Evolutionary conservation across 2,797 vertebrate genomes (phyloP), one percentile per base, ranked within the genome.

Genomic region (Phalanger gymnotis): DNA sequence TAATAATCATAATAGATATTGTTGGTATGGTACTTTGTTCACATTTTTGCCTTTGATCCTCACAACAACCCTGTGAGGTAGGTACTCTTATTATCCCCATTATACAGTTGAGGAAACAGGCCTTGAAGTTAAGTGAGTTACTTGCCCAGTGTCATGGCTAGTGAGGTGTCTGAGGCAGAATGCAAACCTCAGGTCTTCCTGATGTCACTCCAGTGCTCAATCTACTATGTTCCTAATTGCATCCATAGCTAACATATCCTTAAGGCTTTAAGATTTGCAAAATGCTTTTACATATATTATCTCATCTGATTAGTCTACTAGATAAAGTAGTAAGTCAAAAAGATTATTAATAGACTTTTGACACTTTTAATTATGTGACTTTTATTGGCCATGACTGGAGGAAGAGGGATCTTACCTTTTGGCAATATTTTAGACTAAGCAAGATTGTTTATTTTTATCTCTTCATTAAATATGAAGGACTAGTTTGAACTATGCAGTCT

Each of bases 391-490:
- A 57, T 92, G 22, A 2, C 92, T 95, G 54, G 55, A 92, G 95
- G 61, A 7, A 61, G 93, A 95, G 30, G 28, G 89, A 58, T n/a
- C 52, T n/a, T 95, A 95, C 54, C 27, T 93, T 97, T 87, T 91
- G n/a, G 90, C 52, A 93, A 95, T 93, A 16, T 66, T 34, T 66
- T 66, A 58, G 57, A 66, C 31, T 66, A 58, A 58, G 31, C 61
- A 66, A 66, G 61, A 34, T 66, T 66, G 34, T 66, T 66, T 66
- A 57, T 56, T 28, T 57, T 28, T 57, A 25, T 56, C 25, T 56
- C 55, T 56, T 57, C 56, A 57, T 57, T 57, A 57, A 57, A 30
- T 57, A 57, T 57, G 27, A 57, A 57, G 56, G 31, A 66, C 1
- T 66, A 13, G 61, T 4, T 66, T 28, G 61, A 66, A 66, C 13